These are phyloP conservation scores for Entomyzon cyanotis DNA, from an alignment of 2,113 vertebrate genomes.

Conservation along the genomic window DNA sequence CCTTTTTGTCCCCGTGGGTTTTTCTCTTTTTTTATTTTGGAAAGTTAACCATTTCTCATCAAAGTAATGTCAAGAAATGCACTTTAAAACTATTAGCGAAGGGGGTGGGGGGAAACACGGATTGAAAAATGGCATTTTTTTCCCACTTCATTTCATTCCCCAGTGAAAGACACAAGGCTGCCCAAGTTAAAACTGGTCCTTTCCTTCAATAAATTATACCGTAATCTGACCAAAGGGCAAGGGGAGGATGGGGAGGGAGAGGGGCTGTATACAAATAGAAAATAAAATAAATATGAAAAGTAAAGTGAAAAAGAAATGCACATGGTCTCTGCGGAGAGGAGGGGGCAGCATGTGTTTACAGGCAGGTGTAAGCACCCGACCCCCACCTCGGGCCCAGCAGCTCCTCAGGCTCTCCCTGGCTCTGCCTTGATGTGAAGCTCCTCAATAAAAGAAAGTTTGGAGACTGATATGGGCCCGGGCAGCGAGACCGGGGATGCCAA, in stretches of 20 bases:
- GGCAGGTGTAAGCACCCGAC: constrained; percentile 18
- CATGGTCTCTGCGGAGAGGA: background rate
- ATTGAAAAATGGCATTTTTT: constrained; percentile 59
- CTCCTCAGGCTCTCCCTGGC: constrained; percentile 29
- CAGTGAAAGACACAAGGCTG: constrained; percentile 57
- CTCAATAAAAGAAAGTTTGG: constrained; percentile 63
- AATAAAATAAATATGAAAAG: constrained; percentile 46
- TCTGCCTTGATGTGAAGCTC: background rate
- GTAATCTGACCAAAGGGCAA: constrained; percentile 12
- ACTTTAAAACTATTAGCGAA: constrained; percentile 67
- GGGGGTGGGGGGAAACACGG: background rate
- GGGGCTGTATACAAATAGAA: constrained; percentile 12
- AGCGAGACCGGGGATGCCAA: constrained; percentile 28
- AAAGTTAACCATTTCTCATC: constrained; percentile 68
- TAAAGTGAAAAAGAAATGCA: constrained; percentile 28
- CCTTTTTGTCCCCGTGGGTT: background rate
- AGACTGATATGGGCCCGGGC: constrained; percentile 9
- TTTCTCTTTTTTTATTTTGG: background rate
- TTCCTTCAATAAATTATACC: constrained; percentile 64
- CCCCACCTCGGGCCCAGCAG: background rate
- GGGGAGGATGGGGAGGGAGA: background rate
- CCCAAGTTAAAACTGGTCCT: constrained; percentile 52
- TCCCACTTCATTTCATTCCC: constrained; percentile 52
- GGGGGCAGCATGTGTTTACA: constrained; percentile 27
- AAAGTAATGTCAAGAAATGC: constrained; percentile 65